Conservation (phyloP, 2,113 vertebrate genomes). For the human region DNA sequence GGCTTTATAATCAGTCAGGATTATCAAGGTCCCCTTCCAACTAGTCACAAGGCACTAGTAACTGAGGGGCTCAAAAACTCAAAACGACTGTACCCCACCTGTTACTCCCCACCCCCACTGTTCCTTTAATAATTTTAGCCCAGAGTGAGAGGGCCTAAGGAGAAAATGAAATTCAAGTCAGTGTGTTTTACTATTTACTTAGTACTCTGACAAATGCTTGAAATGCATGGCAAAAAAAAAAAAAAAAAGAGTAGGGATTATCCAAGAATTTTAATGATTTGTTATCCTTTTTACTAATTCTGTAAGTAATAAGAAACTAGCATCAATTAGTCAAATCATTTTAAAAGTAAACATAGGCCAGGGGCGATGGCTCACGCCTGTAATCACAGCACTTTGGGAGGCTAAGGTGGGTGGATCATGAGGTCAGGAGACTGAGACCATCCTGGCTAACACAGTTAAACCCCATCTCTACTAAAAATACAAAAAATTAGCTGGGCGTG, state of each 20-base stretch:
- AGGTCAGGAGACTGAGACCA: too few species aligned
- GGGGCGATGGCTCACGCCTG: too few species aligned
- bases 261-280: constrained; percentile 45
- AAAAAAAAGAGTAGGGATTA: constrained; percentile 19
- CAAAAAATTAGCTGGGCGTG: too few species aligned
- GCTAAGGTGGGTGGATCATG: too few species aligned
- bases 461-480: too few species aligned
- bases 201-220: background rate
- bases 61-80: accelerated
- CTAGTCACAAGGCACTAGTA: background rate
- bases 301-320: background rate
- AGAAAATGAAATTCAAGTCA: background rate
- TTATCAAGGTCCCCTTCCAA: background rate
- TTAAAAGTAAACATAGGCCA: background rate
- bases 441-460: too few species aligned
- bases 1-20: background rate
- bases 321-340: background rate
- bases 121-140: background rate
- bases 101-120: accelerated
- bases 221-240: background rate
- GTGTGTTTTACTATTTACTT: background rate
- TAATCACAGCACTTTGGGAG: too few species aligned
- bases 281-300: constrained; percentile 6
- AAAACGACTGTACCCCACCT: background rate
- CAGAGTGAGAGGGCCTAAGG: background rate